Conservation (phyloP, 2,113 vertebrate species). For the Callaeas wilsoni region DNA sequence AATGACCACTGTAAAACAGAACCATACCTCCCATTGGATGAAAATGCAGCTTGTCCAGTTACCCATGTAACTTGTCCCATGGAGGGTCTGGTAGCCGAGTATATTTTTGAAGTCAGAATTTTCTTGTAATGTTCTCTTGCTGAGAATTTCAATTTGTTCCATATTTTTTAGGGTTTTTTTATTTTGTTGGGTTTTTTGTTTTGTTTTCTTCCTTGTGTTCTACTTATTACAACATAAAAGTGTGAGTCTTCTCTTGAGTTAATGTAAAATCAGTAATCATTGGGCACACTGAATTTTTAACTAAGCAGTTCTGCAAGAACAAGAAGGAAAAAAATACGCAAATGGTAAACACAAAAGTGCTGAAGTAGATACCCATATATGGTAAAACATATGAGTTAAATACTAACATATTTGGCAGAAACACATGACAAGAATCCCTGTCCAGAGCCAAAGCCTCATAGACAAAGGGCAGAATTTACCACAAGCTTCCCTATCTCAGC, state of each 20-base stretch:
- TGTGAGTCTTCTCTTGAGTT: background rate
- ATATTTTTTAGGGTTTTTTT: background rate
- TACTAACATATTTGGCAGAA: slow-evolving; percentile 52
- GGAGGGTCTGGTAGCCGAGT: background rate
- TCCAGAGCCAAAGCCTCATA: slow-evolving; percentile 54
- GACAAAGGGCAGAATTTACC: slow-evolving; percentile 51
- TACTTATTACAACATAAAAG: background rate
- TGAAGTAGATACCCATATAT: slow-evolving; percentile 47
- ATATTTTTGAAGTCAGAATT: background rate
- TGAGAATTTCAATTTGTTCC: background rate
- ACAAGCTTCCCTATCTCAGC: slow-evolving; percentile 16
- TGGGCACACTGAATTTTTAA: background rate
- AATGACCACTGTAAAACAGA: background rate
- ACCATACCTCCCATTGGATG: background rate
- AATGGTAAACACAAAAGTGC: slow-evolving; percentile 29
- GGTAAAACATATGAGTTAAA: slow-evolving; percentile 40
- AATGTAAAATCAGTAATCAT: background rate
- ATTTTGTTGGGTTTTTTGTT: background rate
- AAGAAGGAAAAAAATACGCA: background rate
- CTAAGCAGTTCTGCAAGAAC: background rate
- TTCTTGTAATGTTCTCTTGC: background rate
- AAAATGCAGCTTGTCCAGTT: background rate
- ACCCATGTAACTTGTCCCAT: background rate
- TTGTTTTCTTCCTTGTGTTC: background rate
- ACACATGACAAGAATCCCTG: slow-evolving; percentile 37